Evolutionary conservation across 2,797 vertebrate genomes (phyloP), one percentile per base, ranked within the genome.

Genomic region (Pipistrellus pipistrellus): DNA sequence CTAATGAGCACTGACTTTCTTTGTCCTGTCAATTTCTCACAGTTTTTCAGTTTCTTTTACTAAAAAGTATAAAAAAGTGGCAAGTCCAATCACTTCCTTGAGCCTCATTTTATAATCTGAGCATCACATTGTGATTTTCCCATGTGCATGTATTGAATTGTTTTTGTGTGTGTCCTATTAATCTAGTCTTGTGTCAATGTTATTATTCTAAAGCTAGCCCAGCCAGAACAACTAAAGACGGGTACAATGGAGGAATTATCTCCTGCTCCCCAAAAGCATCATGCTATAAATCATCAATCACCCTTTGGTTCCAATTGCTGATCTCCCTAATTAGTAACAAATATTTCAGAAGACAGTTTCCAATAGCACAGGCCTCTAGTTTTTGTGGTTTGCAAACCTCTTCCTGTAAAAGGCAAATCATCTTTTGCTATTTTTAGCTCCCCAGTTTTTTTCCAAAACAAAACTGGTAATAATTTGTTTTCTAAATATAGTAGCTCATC

Each of bases 401-500:
- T 88, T 83, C 51, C 35, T 68, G 55, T n/a, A 89, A 88, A 66
- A 91, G 30, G 30, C 32, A 89, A 76, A 83, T 91, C 20, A 35
- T 93, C 44, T 85, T 87, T 53, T 83, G 3, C 6, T 14, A 32
- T 51, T 44, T 85, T 75, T 83, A 94, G 8, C 23, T 92, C 72
- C 9, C 38, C 21, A 48, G 6, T 64, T 35, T 3, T 32, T 4
- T 3, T 23, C 59, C 35, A 87, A 81, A 85, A 0, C 4, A 72
- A 59, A 95, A 85, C 11, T 94, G 2, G 3, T 10, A 76, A 51
- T 78, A 88, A 86, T 96, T 73, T 10, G 27, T 14, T 92, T 6
- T 93, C 57, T 94, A 95, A 96, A 90, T 94, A 87, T 55, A 86
- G 66, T 30, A 71, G 4, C 1, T 94, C 81, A 88, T 77, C 25